Percentiles rank a stretch among this genome's conserved stretches.
Conservation (phyloP, 1,140 invertebrate species). For the Sipha flava region DNA sequence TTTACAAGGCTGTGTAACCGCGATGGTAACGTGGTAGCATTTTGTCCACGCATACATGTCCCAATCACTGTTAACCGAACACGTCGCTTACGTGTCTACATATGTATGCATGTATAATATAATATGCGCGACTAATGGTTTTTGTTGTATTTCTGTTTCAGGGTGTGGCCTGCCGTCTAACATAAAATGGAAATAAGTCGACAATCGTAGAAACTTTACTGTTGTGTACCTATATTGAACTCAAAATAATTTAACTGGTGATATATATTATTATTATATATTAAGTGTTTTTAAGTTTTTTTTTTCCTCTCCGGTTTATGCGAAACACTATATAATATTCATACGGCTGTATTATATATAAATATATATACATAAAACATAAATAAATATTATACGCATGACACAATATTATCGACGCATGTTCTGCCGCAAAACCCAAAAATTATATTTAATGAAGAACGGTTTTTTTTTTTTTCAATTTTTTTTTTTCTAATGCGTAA, state of each 20-base stretch:
- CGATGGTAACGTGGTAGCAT: no score
- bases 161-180: slow-evolving; percentile 56
- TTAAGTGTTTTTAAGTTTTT: slow-evolving; percentile 14
- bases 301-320: slow-evolving; percentile 1
- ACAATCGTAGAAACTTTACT: slow-evolving; percentile 11
- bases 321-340: background rate
- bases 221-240: slow-evolving; percentile 16
- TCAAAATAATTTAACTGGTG: slow-evolving; percentile 20
- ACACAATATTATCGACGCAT: background rate
- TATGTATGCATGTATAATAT: no score
- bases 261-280: slow-evolving; percentile 20
- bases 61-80: no score
- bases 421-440: background rate
- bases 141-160: slow-evolving; percentile 45
- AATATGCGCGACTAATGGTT: no score
- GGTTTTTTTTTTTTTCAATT: slow-evolving; percentile 15
- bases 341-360: background rate
- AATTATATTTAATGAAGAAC: background rate
- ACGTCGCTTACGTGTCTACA: no score
- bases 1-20: no score
- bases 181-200: slow-evolving; percentile 39
- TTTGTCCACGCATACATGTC: no score
- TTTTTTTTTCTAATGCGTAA: slow-evolving; percentile 16
- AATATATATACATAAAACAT: background rate
- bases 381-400: background rate